Base-by-base conservation (phyloP, 1,140 invertebrate genomes). In the Agrypnia vestita region DNA sequence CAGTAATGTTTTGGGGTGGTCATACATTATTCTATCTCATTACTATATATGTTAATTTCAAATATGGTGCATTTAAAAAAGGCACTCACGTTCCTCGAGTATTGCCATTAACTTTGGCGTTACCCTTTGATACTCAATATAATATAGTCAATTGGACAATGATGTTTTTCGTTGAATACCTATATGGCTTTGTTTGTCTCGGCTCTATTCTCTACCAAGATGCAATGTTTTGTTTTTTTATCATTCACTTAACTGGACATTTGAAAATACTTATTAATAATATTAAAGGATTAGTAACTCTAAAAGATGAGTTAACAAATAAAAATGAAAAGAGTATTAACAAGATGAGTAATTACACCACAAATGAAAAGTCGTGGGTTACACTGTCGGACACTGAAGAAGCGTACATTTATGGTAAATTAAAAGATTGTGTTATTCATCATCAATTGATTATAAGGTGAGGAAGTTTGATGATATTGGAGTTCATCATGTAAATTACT, bases 371-470 rank as follows among this genome's bases (percentile, higher is more conserved):
- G 21, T 7, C 17, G 12, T 67, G 47, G 13, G n/a, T 46, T 72
- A 13, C 4, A 13, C 56, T 10, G 13, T 35, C 44, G 9, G 49
- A 49, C 4, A 55, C 25, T 17, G 56, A 64, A 19, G 69, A 79
- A 43, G 55, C n/a, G 12, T 7, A 19, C 4, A 79, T 74, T 64
- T 62, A 74, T 19, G 19, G 19, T 10, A 79, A 79, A 61, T 53
- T 79, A 25, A 74, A 51, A 53, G 44, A 79, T n/a, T 73, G 69
- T 43, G 21, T 79, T 47, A 7, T 35, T 9, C 78, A 79, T 15
- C 78, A 79, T 74, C 51, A 61, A 53, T 64, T 79, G 46, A 74
- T 79, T 13, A 49, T 79, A 12, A 74, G 59, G 78, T 79, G 73
- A 72, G 19, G 49, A n/a, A 69, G 13, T n/a, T n/a, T n/a, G n/a